These are phyloP conservation scores for Meteorus colon DNA, from an alignment of 2,888 invertebrate genomes.

Conservation along the genomic window DNA sequence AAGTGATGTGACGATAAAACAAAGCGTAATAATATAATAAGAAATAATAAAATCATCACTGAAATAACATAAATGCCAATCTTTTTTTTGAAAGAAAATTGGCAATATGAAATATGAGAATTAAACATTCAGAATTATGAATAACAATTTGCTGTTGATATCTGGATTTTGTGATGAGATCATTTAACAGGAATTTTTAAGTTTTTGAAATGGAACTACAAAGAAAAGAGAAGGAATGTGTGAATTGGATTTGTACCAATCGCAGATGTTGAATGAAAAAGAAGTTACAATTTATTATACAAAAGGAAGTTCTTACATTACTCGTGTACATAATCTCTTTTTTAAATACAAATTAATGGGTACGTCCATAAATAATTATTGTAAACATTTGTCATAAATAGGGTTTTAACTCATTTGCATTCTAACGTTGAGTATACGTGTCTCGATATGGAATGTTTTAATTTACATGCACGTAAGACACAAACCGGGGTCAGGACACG, in stretches of 20 bases:
- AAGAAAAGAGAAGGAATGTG: neutral
- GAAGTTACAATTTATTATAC: too few relatives aligned
- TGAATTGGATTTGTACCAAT: too few relatives aligned
- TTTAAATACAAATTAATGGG: too few relatives aligned
- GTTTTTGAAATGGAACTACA: neutral
- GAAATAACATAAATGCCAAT: neutral
- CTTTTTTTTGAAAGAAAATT: neutral
- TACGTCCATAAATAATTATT: neutral
- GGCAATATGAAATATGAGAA: neutral
- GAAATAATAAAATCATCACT: neutral
- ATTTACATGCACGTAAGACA: slow-evolving; percentile 50
- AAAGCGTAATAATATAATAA: neutral
- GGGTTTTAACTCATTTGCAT: slow-evolving; percentile 35
- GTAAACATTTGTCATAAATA: neutral
- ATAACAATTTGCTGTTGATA: neutral
- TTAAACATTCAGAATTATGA: neutral
- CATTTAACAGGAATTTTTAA: neutral
- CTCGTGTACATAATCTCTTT: too few relatives aligned
- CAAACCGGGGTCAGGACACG: slow-evolving; percentile 46
- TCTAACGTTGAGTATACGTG: slow-evolving; percentile 23
- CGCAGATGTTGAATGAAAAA: too few relatives aligned
- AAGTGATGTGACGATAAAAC: slow-evolving; percentile 38
- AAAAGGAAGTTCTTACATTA: too few relatives aligned
- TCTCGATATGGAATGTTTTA: slow-evolving; percentile 26
- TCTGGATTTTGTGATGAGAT: neutral